Evolutionary conservation across 2,888 invertebrate genomes (phyloP).

Genomic region (Caenorhabditis sulstoni): DNA sequence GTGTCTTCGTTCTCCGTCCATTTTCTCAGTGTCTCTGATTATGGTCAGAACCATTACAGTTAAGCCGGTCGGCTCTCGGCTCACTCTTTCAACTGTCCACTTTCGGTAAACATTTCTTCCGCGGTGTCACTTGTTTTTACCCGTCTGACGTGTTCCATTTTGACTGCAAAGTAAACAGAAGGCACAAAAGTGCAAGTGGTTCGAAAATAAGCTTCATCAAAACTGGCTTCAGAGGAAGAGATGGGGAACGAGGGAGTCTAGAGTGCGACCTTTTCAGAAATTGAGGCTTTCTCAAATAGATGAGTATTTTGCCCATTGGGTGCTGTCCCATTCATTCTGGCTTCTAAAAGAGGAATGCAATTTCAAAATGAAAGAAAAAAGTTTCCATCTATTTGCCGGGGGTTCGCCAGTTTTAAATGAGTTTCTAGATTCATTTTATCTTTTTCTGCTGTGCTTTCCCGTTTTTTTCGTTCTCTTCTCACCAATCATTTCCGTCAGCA

Average conservation of each 20-base stretch:
- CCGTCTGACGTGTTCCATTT: slow-evolving; percentile 35
- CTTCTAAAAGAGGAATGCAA: no score
- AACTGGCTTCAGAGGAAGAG: background rate
- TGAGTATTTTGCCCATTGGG: no score
- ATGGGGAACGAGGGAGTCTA: no score
- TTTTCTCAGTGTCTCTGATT: slow-evolving; percentile 54
- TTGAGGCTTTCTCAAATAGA: no score
- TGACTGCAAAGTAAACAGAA: slow-evolving; percentile 34
- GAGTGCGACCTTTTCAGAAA: no score
- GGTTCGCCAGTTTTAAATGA: no score
- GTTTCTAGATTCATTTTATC: no score
- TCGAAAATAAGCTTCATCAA: slow-evolving; percentile 13
- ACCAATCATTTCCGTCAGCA: no score
- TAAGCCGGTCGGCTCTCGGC: slow-evolving; percentile 34
- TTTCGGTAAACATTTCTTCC: slow-evolving; percentile 53
- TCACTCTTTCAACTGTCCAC: slow-evolving; percentile 48
- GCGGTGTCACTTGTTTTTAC: slow-evolving; percentile 40
- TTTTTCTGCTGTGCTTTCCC: background rate
- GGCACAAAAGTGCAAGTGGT: slow-evolving; percentile 44
- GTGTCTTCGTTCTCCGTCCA: slow-evolving; percentile 52
- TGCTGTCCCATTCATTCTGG: no score
- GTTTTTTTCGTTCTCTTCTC: background rate
- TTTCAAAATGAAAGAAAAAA: no score
- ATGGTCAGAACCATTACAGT: slow-evolving; percentile 58
- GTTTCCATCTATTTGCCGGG: no score